phyloP scores from a whole-genome alignment of 1,140 invertebrate species.

The Drosophila carrolli region DNA sequence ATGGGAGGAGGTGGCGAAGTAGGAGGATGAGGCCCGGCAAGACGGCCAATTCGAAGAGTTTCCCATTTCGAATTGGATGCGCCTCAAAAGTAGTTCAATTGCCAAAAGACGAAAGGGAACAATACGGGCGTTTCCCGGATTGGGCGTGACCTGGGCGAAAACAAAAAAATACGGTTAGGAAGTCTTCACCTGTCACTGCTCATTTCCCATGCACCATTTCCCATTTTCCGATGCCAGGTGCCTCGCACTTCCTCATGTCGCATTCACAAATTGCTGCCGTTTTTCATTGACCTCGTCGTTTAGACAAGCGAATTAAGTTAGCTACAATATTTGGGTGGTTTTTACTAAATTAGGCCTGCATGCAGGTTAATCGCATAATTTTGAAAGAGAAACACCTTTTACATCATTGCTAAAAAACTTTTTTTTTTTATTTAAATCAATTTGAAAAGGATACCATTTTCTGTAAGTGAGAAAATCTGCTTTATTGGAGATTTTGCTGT shows the following conservation, averaged over 20 bases:
- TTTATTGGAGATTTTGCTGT: too few relatives aligned
- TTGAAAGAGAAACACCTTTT: too few relatives aligned
- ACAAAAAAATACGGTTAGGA: constrained; percentile 1
- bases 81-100: constrained; percentile 52
- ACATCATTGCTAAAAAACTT: too few relatives aligned
- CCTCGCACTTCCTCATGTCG: constrained; percentile 1
- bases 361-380: too few relatives aligned
- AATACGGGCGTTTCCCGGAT: constrained; percentile 31
- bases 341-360: too few relatives aligned
- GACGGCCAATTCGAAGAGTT: constrained; percentile 46
- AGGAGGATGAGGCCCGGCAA: constrained; percentile 7
- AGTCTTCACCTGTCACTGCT: constrained; percentile 37
- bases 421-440: too few relatives aligned
- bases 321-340: too few relatives aligned
- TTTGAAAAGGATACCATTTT: too few relatives aligned
- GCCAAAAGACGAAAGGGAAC: constrained; percentile 19
- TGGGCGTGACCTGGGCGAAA: constrained; percentile 31
- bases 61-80: constrained; percentile 58
- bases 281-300: constrained; percentile 5
- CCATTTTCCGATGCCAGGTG: constrained; percentile 22
- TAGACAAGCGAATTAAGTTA: background rate
- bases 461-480: too few relatives aligned
- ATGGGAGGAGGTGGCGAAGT: constrained; percentile 8
- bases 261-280: background rate
- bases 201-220: constrained; percentile 25